Conservation (phyloP, 2,113 vertebrate genomes). For the Triplophysa tibetana region DNA sequence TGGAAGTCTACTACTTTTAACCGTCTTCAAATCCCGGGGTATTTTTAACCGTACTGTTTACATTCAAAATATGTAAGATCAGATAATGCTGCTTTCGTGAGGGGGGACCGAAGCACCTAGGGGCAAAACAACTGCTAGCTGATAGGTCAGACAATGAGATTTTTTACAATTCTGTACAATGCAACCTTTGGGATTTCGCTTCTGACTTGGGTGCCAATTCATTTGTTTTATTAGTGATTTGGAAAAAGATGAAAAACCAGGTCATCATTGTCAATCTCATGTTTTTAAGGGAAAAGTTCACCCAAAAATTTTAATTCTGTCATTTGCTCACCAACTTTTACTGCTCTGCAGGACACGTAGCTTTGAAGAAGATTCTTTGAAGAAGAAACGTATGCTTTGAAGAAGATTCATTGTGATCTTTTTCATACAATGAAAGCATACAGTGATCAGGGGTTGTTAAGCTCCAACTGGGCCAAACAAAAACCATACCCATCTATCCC, state of each 20-base stretch:
- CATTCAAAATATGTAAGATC: conserved; percentile 52
- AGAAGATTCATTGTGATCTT: too few species aligned
- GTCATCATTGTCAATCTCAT: conserved; percentile 69
- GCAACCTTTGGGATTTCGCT: conserved; percentile 24
- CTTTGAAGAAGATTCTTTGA: not conserved
- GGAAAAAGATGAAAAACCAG: conserved; percentile 42
- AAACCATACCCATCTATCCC: too few species aligned
- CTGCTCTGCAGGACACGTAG: not conserved
- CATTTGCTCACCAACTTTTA: not conserved
- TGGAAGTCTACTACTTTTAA: conserved; percentile 41
- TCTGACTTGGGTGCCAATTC: conserved; percentile 22
- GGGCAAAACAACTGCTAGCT: conserved; percentile 26
- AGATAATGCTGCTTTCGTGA: conserved; percentile 55
- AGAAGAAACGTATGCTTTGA: not conserved
- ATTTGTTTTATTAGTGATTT: conserved; percentile 31
- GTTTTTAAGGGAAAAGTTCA: conserved; percentile 28
- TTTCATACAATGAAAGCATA: not conserved
- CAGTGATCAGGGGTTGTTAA: not conserved
- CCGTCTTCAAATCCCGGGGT: conserved; percentile 22
- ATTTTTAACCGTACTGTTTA: conserved; percentile 59
- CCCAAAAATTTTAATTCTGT: conserved; percentile 4
- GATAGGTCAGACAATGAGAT: conserved; percentile 45
- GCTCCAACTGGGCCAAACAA: too few species aligned
- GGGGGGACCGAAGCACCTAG: conserved; percentile 44
- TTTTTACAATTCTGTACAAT: conserved; percentile 39